Evolutionary conservation across 2,888 invertebrate genomes (phyloP), one percentile per base, ranked within the genome.

Genomic region (Axea sp.): DNA sequence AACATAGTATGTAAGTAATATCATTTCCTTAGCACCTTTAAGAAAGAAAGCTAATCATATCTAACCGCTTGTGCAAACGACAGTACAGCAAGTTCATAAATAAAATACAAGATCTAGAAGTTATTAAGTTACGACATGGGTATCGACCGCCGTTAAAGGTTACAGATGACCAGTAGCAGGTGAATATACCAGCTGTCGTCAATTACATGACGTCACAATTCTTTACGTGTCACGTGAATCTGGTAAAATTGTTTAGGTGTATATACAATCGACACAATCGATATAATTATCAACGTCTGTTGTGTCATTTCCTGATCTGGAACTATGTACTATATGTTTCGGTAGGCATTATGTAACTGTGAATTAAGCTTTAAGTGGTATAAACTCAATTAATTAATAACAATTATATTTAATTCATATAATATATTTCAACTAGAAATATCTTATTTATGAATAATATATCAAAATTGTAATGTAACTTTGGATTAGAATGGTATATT

Each of bases 101-200:
- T 77, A 76, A 80, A 78, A 76, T 43, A 78, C 64, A 75, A 80
- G 78, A 78, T 78, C 78, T 78, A 78, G 78, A 80, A 78, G 78
- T 72, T 69, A 77, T 77, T 62, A 74, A 75, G 75, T 77, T 78
- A 76, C 76, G 78, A 77, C 77, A 79, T 78, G 79, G 80, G 76
- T 79, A 80, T 80, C 80, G 80, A 80, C 79, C 80, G 80, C 76
- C 69, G 60, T 71, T 80, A 80, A 81, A 81, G 81, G 80, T 81
- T 81, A 80, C 79, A 78, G 80, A 77, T 78, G 77, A 77, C 74
- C 68, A 76, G 51, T 76, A 76, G 76, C 74, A 73, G 75, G 78
- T 77, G 78, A 77, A 78, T 78, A 79, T 76, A 78, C 76, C 80
- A 81, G 79, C 79, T 80, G 80, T 78, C 80, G 76, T 76, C 73